These are phyloP conservation scores for Thunnus albacares DNA, from an alignment of 2,797 vertebrate genomes.

Conservation along the genomic window DNA sequence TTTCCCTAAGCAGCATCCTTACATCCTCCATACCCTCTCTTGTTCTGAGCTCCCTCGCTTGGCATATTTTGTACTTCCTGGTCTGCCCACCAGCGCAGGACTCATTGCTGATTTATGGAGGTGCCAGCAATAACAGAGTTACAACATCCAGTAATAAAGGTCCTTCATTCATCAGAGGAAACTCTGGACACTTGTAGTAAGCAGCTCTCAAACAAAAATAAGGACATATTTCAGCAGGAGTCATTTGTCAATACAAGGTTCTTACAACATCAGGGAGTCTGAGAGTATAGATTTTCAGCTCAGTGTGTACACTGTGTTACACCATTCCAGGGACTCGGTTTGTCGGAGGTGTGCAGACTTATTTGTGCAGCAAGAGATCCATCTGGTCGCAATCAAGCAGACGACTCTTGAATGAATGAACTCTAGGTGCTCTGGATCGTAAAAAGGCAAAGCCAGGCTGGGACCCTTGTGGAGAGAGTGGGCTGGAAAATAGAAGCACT, in stretches of 20 bases:
- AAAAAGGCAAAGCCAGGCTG: constrained; percentile 22
- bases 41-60: constrained; percentile 8
- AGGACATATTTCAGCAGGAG: constrained; percentile 43
- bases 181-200: constrained; percentile 26
- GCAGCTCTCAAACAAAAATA: constrained; percentile 29
- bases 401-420: constrained; percentile 33
- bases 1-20: background rate
- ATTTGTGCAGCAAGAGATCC: constrained; percentile 33
- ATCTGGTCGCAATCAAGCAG: constrained; percentile 58
- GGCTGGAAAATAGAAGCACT: constrained; percentile 17
- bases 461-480: background rate
- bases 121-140: constrained; percentile 18
- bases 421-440: constrained; percentile 22
- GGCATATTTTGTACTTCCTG: constrained; percentile 20
- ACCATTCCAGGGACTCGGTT: constrained; percentile 15
- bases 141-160: constrained; percentile 23
- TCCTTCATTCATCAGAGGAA: constrained; percentile 46
- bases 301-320: constrained; percentile 32
- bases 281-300: constrained; percentile 55
- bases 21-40: background rate
- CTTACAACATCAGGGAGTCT: constrained; percentile 1
- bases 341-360: constrained; percentile 26
- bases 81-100: background rate
- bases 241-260: constrained; percentile 47
- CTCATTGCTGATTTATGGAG: constrained; percentile 42